Base-by-base conservation (phyloP, 1,140 invertebrate species). In the Temnothorax curvispinosus region DNA sequence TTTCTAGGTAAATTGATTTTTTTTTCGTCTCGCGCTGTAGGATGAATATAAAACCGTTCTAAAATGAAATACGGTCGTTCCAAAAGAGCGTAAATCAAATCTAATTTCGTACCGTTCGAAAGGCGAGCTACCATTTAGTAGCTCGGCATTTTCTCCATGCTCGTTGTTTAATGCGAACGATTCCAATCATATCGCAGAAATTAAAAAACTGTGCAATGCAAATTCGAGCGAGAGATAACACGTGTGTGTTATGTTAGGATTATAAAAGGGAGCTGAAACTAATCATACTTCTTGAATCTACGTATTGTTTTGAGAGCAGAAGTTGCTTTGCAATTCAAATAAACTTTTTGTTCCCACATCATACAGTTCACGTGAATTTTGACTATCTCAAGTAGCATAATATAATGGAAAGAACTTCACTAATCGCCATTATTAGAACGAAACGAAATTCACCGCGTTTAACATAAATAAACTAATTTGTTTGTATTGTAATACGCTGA, bases 1-100 rank as follows among this genome's bases (percentile, higher is more conserved):
- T 77, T 78, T 74, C 58, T 27, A 60, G 65, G 58, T 65, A 89
- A 87, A 89, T 88, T 89, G 87, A 76, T 88, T 88, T 67, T 74
- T 78, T 62, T 77, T 81, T 58, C 41, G 21, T 69, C 64, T 69
- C 64, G 71, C 64, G 58, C 56, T 64, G 41, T 64, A 44, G 64
- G 58, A 80, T 35, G 87, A 78, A 88, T 85, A 78, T 82, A 71
- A 84, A 88, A 89, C 56, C 77, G 9, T 21, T 38, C 35, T 78
- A 78, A 85, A 60, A 85, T 65, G 80, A 88, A 78, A 88, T 85
- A 88, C 88, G 38, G 56, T 84, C 75, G 74, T 60, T 21, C 32
- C 56, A 3, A 47, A 27, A n/a, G 32, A 58, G 81, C 47, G 84
- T 85, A 78, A 74, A 85, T 89, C 74, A 60, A 84, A 50, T 47